A percentile compares a stretch with the other conserved stretches of the same genome.
These are phyloP conservation scores for Gephyroberyx darwinii DNA, from an alignment of 2,797 vertebrate genomes.

Conservation along the genomic window DNA sequence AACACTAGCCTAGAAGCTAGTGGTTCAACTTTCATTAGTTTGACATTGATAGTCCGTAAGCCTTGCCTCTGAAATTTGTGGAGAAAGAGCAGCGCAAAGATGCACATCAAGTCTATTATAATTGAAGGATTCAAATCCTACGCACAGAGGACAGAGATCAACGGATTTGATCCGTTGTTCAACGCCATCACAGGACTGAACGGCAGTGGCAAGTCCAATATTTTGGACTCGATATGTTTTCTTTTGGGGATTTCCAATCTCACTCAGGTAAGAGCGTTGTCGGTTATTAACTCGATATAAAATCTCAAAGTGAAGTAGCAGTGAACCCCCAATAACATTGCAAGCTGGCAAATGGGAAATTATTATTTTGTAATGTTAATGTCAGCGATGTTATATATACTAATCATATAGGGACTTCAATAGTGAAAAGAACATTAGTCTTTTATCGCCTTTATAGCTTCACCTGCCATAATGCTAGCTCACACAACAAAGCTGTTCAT, in stretches of 20 bases:
- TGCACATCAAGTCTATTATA: slow-evolving; percentile 93
- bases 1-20: slow-evolving; percentile 22
- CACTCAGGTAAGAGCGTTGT: slow-evolving; percentile 84
- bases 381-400: too few relatives aligned
- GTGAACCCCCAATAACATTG: too few relatives aligned
- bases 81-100: slow-evolving; percentile 67
- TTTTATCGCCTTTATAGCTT: too few relatives aligned
- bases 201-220: slow-evolving; percentile 97
- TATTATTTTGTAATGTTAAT: too few relatives aligned
- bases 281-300: background rate
- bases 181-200: slow-evolving; percentile 98
- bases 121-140: slow-evolving; percentile 98
- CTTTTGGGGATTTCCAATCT: slow-evolving; percentile 92
- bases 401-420: too few relatives aligned
- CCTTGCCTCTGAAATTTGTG: background rate
- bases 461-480: too few relatives aligned
- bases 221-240: slow-evolving; percentile 96
- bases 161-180: slow-evolving; percentile 91
- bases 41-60: rapidly evolving
- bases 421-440: too few relatives aligned
- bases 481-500: too few relatives aligned
- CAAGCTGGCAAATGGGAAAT: too few relatives aligned
- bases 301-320: too few relatives aligned
- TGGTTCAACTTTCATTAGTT: background rate
- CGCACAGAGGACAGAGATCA: slow-evolving; percentile 92